Evolutionary conservation across 2,797 vertebrate species (phyloP).

Genomic region (Channallabes apus): DNA sequence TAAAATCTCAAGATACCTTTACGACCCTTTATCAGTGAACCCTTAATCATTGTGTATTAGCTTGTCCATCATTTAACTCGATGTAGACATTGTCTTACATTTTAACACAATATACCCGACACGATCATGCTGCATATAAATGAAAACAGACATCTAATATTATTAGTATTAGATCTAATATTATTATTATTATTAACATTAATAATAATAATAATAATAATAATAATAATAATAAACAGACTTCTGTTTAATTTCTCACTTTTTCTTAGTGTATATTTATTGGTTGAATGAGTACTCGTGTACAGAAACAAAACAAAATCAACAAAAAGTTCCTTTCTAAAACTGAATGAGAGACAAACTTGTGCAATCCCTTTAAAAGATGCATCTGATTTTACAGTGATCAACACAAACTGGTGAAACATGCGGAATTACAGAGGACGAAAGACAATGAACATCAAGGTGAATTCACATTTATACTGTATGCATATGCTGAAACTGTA

Average conservation of each 20-base stretch:
- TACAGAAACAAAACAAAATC: slow-evolving; percentile 32
- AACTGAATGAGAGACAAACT: slow-evolving; percentile 38
- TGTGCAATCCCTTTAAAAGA: slow-evolving; percentile 48
- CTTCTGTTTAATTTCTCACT: slow-evolving; percentile 34
- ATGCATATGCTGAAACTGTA: slow-evolving; percentile 41
- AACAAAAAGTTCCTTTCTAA: slow-evolving; percentile 27
- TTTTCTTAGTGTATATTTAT: slow-evolving; percentile 59
- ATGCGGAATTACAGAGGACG: slow-evolving; percentile 5
- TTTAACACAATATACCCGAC: neutral
- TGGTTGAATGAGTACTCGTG: slow-evolving; percentile 50
- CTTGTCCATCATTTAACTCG: neutral
- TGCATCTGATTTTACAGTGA: slow-evolving; percentile 23
- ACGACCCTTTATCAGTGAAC: neutral
- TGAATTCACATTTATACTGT: slow-evolving; percentile 44
- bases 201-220: neutral
- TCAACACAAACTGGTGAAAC: slow-evolving; percentile 25
- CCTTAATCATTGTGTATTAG: neutral
- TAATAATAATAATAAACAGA: neutral
- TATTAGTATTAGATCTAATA: too few species aligned
- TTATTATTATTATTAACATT: neutral
- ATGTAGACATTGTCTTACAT: neutral
- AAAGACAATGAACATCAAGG: slow-evolving; percentile 29
- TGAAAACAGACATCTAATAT: neutral
- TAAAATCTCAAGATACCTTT: neutral
- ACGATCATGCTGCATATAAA: too few species aligned